Evolutionary conservation across 2,113 vertebrate species (phyloP).

Genomic region (Pipra filicauda): DNA sequence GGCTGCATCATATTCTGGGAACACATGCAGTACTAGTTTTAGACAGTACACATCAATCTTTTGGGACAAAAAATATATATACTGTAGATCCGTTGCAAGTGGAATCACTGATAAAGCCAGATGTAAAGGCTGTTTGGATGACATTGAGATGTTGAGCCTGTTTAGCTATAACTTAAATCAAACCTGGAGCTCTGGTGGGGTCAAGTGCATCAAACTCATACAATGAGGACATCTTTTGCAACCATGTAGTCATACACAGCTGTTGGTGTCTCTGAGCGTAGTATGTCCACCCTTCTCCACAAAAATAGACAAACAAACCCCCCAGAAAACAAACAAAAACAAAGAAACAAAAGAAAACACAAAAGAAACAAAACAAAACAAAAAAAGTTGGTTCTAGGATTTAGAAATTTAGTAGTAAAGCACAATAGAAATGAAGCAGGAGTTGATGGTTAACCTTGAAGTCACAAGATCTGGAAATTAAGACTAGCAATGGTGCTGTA

Average conservation of each 20-base stretch:
- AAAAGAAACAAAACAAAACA: background rate
- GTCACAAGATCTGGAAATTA: background rate
- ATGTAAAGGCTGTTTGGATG: background rate
- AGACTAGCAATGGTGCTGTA: background rate
- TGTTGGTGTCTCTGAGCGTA: background rate
- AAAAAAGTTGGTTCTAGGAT: background rate
- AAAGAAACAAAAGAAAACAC: too few relatives aligned
- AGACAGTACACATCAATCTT: background rate
- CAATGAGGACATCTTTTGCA: background rate
- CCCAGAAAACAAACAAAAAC: rapidly evolving
- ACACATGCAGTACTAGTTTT: background rate
- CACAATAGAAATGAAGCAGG: background rate
- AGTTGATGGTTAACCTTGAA: background rate
- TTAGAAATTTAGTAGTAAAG: background rate
- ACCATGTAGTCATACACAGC: background rate
- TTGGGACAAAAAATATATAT: background rate
- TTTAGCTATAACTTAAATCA: background rate
- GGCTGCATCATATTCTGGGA: background rate
- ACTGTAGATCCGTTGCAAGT: background rate
- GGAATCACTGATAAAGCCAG: background rate
- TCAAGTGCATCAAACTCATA: background rate
- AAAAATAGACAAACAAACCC: too few relatives aligned
- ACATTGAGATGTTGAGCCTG: background rate
- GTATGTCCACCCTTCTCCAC: rapidly evolving
- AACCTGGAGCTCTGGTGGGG: background rate